Evolutionary conservation across 1,140 invertebrate genomes (phyloP).

Genomic region (Brachionus plicatilis): DNA sequence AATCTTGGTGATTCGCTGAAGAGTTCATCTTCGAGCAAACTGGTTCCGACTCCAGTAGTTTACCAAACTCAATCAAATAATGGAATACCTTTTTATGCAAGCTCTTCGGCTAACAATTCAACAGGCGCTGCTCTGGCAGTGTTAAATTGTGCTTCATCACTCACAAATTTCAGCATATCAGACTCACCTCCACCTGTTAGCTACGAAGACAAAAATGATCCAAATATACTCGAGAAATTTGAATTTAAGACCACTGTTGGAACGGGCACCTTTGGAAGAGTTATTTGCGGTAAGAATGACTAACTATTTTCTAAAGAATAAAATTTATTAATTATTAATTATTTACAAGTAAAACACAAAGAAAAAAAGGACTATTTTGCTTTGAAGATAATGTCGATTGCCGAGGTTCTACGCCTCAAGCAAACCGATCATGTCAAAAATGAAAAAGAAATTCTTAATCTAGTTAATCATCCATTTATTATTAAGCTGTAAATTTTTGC

Average conservation of each 20-base stretch:
- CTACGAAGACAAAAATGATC: not conserved
- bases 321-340: not conserved
- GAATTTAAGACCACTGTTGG: constrained; percentile 62
- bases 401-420: constrained; percentile 83
- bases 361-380: constrained; percentile 69
- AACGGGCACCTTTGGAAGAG: constrained; percentile 97
- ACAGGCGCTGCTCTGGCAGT: not conserved
- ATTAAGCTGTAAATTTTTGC: constrained; percentile 72
- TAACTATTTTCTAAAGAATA: constrained; percentile 61
- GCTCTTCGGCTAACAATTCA: not conserved
- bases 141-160: not conserved
- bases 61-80: not conserved
- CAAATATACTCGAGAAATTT: not conserved
- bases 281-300: constrained; percentile 99
- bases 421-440: constrained; percentile 86
- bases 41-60: not conserved
- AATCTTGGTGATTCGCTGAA: not conserved
- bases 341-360: constrained; percentile 69
- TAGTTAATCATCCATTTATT: constrained; percentile 82
- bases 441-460: constrained; percentile 75
- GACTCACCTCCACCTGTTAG: not conserved
- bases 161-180: not conserved
- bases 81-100: constrained; percentile 9
- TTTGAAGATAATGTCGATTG: constrained; percentile 83
- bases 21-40: not conserved